Percentiles rank a stretch among this genome's conserved stretches.
Evolutionary conservation across 2,888 invertebrate genomes (phyloP).

Genomic region (Nasonia oneida): DNA sequence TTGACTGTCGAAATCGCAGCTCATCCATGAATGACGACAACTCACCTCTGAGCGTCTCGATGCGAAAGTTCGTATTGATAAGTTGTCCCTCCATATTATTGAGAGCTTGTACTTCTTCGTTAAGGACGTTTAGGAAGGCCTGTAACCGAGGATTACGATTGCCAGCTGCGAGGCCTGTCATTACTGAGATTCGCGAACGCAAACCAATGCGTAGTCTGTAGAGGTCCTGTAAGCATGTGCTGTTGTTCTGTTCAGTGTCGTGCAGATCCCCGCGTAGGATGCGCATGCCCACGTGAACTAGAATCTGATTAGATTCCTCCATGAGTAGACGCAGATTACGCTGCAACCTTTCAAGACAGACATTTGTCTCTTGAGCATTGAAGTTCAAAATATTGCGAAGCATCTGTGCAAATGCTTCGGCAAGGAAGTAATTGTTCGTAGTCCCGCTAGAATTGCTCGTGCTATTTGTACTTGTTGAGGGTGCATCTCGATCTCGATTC

Average conservation of each 20-base stretch:
- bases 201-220: slow-evolving; percentile 65
- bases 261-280: slow-evolving; percentile 64
- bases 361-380: slow-evolving; percentile 64
- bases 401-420: slow-evolving; percentile 63
- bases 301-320: slow-evolving; percentile 61
- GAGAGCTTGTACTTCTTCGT: slow-evolving; percentile 65
- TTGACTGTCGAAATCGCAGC: not conserved
- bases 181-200: slow-evolving; percentile 59
- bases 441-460: not conserved
- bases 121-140: slow-evolving; percentile 62
- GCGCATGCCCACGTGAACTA: slow-evolving; percentile 50
- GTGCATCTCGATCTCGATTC: slow-evolving; percentile 79
- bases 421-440: slow-evolving; percentile 44
- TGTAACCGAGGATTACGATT: slow-evolving; percentile 61
- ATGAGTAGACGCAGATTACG: slow-evolving; percentile 62
- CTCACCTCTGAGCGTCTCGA: slow-evolving; percentile 63
- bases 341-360: slow-evolving; percentile 64
- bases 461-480: slow-evolving; percentile 69
- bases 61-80: slow-evolving; percentile 65
- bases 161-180: slow-evolving; percentile 54
- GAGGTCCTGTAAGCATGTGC: slow-evolving; percentile 64
- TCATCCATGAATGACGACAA: slow-evolving; percentile 29
- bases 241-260: slow-evolving; percentile 64
- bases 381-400: slow-evolving; percentile 65
- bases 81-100: slow-evolving; percentile 66